A percentile compares a stretch with the other conserved stretches of the same genome.
These are phyloP conservation scores for Semicossyphus pulcher DNA, from an alignment of 2,113 vertebrate species.

Conservation along the genomic window DNA sequence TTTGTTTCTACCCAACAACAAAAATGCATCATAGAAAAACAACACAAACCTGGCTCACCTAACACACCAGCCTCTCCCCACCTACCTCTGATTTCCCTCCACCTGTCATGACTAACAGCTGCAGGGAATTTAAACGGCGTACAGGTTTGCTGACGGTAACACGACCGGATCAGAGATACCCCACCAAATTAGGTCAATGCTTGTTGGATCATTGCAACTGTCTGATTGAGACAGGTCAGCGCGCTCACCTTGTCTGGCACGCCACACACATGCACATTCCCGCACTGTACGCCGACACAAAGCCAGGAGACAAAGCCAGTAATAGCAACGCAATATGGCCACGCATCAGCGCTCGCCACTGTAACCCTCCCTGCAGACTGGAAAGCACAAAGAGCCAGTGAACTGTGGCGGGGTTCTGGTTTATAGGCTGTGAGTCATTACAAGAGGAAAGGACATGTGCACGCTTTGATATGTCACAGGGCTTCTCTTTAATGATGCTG, in stretches of 20 bases:
- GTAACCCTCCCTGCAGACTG: slow-evolving; percentile 25
- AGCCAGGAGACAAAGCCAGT: slow-evolving; percentile 39
- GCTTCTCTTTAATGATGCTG: slow-evolving; percentile 44
- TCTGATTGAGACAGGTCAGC: slow-evolving; percentile 64
- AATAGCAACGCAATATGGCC: slow-evolving; percentile 17
- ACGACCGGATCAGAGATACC: slow-evolving; percentile 61
- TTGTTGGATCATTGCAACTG: slow-evolving; percentile 58
- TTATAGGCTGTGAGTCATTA: slow-evolving; percentile 36
- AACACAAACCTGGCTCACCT: slow-evolving; percentile 2
- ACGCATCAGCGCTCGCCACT: slow-evolving; percentile 28
- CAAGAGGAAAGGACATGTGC: slow-evolving; percentile 40
- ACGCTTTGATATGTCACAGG: slow-evolving; percentile 29
- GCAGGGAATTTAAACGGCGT: slow-evolving; percentile 50
- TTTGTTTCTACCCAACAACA: too few relatives aligned
- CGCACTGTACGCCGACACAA: not conserved
- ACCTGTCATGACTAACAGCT: slow-evolving; percentile 58
- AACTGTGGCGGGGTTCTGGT: slow-evolving; percentile 31
- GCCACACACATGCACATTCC: slow-evolving; percentile 17
- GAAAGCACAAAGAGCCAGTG: slow-evolving; percentile 47
- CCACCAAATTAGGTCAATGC: slow-evolving; percentile 72
- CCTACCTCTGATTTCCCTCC: slow-evolving; percentile 12
- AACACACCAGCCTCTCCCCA: slow-evolving; percentile 11
- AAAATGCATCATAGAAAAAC: not conserved
- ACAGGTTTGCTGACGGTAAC: slow-evolving; percentile 61
- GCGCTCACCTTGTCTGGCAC: slow-evolving; percentile 71